phyloP scores from a whole-genome alignment of 2,888 invertebrate species.

The Spilosoma lubricipeda region DNA sequence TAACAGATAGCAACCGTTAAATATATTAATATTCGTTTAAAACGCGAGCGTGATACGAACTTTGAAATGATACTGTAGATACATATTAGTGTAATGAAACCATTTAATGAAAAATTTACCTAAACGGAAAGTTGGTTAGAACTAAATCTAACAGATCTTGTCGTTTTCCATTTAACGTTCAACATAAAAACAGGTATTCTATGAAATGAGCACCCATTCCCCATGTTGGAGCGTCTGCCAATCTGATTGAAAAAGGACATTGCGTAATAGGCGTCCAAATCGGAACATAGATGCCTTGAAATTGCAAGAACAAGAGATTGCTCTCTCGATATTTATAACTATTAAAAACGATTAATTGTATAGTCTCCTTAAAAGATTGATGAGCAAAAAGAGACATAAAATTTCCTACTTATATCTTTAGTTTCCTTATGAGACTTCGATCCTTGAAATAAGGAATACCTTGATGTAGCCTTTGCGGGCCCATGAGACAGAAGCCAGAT shows the following conservation, averaged over 20 bases:
- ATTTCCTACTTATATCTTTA: too few species aligned
- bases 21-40: background rate
- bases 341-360: background rate
- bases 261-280: slow-evolving; percentile 15
- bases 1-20: background rate
- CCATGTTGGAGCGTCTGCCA: slow-evolving; percentile 13
- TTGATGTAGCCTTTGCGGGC: too few species aligned
- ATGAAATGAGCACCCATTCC: slow-evolving; percentile 14
- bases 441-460: too few species aligned
- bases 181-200: slow-evolving; percentile 28
- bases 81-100: background rate
- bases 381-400: background rate
- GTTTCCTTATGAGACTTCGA: too few species aligned
- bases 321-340: background rate
- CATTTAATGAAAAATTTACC: slow-evolving; percentile 8
- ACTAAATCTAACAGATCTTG: background rate
- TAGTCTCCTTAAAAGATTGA: background rate
- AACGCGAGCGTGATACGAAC: background rate
- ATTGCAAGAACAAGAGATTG: background rate
- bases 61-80: background rate
- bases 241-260: slow-evolving; percentile 34
- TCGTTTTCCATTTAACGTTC: background rate
- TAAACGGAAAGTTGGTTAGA: slow-evolving; percentile 7
- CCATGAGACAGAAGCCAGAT: too few species aligned
- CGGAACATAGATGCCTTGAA: background rate